Percentiles rank a stretch among this genome's conserved stretches.
Evolutionary conservation across 2,888 invertebrate species (phyloP).

Genomic region (Eustalomyia histrio): DNA sequence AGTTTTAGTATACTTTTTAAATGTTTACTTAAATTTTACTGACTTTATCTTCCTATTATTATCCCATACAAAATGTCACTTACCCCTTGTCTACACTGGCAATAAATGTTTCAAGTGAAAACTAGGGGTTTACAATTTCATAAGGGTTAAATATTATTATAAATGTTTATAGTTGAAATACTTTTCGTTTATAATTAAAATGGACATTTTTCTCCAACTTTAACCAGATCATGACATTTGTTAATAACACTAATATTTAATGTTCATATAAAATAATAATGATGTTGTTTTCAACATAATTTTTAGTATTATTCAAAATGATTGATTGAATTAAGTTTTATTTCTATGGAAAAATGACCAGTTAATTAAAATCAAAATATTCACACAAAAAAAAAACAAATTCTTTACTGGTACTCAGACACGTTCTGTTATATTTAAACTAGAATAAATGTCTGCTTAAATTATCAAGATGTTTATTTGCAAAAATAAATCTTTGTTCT

Average conservation of each 20-base stretch:
- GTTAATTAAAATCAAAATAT: neutral
- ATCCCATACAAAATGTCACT: too few relatives aligned
- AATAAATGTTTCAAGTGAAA: too few relatives aligned
- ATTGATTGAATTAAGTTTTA: neutral
- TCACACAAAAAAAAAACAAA: too few relatives aligned
- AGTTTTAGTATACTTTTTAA: too few relatives aligned
- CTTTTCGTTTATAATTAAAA: neutral
- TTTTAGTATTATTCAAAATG: neutral
- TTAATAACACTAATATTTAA: neutral
- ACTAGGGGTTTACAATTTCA: too few relatives aligned
- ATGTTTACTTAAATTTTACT: too few relatives aligned
- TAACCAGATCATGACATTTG: constrained; percentile 5
- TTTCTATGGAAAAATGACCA: neutral
- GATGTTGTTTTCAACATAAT: neutral
- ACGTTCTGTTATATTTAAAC: neutral
- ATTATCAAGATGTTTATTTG: constrained; percentile 54
- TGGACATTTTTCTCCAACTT: neutral
- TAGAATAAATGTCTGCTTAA: constrained; percentile 20
- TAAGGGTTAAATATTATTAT: neutral
- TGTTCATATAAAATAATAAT: neutral
- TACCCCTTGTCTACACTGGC: too few relatives aligned
- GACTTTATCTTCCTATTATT: too few relatives aligned
- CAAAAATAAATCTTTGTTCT: constrained; percentile 21
- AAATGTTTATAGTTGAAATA: neutral
- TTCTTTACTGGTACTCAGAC: neutral